These are phyloP conservation scores for Thinocorus orbignyianus DNA, from an alignment of 2,113 vertebrate genomes.

Conservation along the genomic window DNA sequence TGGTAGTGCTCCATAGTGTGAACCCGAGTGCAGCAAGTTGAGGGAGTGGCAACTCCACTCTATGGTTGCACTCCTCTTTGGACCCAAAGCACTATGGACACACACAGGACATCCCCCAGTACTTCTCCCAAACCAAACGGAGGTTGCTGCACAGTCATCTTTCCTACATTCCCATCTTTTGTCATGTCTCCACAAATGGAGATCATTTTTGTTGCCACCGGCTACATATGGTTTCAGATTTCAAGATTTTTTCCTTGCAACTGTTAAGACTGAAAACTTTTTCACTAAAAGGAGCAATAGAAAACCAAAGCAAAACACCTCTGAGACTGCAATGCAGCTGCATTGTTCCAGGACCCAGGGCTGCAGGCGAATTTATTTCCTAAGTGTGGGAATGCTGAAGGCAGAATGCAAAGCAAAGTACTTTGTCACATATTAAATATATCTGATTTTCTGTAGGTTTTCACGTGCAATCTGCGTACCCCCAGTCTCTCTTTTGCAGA, in stretches of 20 bases:
- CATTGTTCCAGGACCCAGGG: not conserved
- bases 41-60: not conserved
- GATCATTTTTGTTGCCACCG: not conserved
- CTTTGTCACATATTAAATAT: not conserved
- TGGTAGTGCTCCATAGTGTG: not conserved
- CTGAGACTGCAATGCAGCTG: not conserved
- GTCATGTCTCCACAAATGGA: not conserved
- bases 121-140: not conserved
- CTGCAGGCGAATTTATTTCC: not conserved
- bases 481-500: not conserved
- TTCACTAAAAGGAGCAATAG: not conserved
- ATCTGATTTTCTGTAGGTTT: not conserved
- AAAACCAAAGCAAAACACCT: not conserved
- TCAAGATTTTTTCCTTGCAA: not conserved
- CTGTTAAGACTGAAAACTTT: not conserved
- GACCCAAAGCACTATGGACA: not conserved
- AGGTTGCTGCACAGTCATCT: not conserved
- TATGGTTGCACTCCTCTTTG: rapidly evolving
- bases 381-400: not conserved
- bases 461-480: not conserved
- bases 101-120: rapidly evolving
- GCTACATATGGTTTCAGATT: not conserved
- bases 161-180: not conserved
- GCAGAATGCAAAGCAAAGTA: not conserved
- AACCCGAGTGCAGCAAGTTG: not conserved